Conservation (phyloP, 1,140 invertebrate species). For the Drosophila subobscura region DNA sequence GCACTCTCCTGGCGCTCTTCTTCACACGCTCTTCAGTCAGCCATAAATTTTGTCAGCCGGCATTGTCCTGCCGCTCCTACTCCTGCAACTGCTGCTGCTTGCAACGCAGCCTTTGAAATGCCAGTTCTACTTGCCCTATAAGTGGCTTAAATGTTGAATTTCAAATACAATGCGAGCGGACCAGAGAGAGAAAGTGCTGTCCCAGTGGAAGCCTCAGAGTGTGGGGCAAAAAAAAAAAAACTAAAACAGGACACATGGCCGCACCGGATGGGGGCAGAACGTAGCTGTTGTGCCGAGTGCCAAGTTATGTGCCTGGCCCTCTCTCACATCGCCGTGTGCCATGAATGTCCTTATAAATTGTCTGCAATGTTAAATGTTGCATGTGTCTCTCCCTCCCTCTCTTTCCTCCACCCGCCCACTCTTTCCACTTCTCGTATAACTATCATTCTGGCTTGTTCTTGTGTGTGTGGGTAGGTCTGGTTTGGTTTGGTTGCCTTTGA, state of each 20-base stretch:
- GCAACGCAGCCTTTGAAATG: constrained; percentile 71
- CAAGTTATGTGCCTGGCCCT: constrained; percentile 64
- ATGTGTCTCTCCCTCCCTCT: constrained; percentile 55
- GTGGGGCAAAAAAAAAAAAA: constrained; percentile 35
- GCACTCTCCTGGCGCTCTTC: background rate
- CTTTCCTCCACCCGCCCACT: background rate
- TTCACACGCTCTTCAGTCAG: constrained; percentile 50
- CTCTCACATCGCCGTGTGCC: constrained; percentile 62
- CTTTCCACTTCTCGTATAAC: constrained; percentile 12
- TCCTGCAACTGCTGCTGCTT: constrained; percentile 25
- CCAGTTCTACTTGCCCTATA: constrained; percentile 76
- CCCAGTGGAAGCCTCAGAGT: too few species aligned
- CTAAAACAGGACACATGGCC: constrained; percentile 42
- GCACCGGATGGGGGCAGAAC: constrained; percentile 48
- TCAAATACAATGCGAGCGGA: constrained; percentile 68
- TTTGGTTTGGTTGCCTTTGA: constrained; percentile 61
- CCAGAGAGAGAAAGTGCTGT: constrained; percentile 1
- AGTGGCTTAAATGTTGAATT: constrained; percentile 81
- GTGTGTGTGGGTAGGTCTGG: background rate
- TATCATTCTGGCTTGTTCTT: too few species aligned
- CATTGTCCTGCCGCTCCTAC: constrained; percentile 66
- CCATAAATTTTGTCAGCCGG: constrained; percentile 71
- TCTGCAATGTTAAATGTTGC: constrained; percentile 80
- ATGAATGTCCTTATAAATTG: constrained; percentile 81
- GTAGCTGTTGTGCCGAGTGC: constrained; percentile 63